Base-by-base conservation (phyloP, 2,113 vertebrate species). In the Myotis yumanensis region DNA sequence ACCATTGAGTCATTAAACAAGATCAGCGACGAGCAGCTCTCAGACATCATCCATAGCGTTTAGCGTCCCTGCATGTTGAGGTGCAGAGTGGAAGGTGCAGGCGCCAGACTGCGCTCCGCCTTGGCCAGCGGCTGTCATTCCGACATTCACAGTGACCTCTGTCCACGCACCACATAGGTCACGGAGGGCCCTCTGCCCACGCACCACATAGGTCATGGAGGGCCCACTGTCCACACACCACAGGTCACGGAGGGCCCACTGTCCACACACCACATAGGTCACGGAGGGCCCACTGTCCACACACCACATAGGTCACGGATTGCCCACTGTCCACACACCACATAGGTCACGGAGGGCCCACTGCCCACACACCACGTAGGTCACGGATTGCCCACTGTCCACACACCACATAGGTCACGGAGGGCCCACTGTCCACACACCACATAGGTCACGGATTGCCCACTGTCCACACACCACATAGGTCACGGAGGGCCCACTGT, bases 11-110 rank as follows among this genome's bases (percentile, higher is more conserved):
- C 11, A 1, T 86, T 43, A 35, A 68, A 43, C 66, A 35, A 79
- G 4, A 23, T 11, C 2, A 64, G 35, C 15, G 43, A 2, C 25
- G 17, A 18, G 30, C 16, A 12, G 9, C 32, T 8, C 11, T 28
- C 16, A 57, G 40, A 37, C 14, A 28, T 32, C 32, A 2, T 35
- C 62, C 43, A 73, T 20, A 4, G 48, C 4, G 1, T 11, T 43
- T 23, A 11, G 40, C 79, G 1, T 64, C 7, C 35, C n/a, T 4
- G 25, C 25, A 22, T 2, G 64, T 4, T 7, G 11, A 3, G 10
- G 73, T 35, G 5, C 7, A 23, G 46, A 2, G 37, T 43, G 5
- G 51, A 11, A n/a, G 37, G 32, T 2, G 12, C 0, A 3, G 22
- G 4, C 0, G 0, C 69, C 30, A 35, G 17, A 9, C 0, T 46